phyloP scores from a whole-genome alignment of 2,113 vertebrate genomes.

The Trematomus loennbergii region DNA sequence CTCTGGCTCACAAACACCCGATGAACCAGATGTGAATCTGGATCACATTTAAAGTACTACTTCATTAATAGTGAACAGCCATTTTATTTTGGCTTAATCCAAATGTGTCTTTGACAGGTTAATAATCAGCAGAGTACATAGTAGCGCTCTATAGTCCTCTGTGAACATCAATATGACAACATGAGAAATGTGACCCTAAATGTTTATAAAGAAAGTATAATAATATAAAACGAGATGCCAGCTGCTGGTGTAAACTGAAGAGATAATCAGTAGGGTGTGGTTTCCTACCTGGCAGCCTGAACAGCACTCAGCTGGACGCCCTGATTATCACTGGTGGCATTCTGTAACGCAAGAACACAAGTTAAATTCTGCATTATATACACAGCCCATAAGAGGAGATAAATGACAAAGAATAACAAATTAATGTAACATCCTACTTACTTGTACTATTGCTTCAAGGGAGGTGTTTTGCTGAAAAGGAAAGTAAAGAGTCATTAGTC shows the following conservation, averaged over 20 bases:
- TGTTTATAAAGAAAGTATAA: neutral
- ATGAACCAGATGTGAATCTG: slow-evolving; percentile 1
- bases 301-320: slow-evolving; percentile 97
- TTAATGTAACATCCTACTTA: slow-evolving; percentile 78
- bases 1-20: neutral
- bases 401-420: neutral
- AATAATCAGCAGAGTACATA: neutral
- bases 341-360: slow-evolving; percentile 80
- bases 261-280: neutral
- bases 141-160: neutral
- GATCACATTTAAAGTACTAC: neutral
- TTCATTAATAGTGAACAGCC: neutral
- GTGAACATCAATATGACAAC: neutral
- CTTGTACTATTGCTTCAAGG: slow-evolving; percentile 98
- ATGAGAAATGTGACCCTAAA: neutral
- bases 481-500: slow-evolving; percentile 4
- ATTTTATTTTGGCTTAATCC: neutral
- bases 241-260: neutral
- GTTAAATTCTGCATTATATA: neutral
- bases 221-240: neutral
- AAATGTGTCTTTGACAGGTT: neutral
- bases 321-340: slow-evolving; percentile 99
- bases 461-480: slow-evolving; percentile 95
- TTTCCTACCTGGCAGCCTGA: slow-evolving; percentile 94
- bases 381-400: no score